Evolutionary conservation across 2,797 vertebrate species (phyloP).

Genomic region (Limosa lapponica): DNA sequence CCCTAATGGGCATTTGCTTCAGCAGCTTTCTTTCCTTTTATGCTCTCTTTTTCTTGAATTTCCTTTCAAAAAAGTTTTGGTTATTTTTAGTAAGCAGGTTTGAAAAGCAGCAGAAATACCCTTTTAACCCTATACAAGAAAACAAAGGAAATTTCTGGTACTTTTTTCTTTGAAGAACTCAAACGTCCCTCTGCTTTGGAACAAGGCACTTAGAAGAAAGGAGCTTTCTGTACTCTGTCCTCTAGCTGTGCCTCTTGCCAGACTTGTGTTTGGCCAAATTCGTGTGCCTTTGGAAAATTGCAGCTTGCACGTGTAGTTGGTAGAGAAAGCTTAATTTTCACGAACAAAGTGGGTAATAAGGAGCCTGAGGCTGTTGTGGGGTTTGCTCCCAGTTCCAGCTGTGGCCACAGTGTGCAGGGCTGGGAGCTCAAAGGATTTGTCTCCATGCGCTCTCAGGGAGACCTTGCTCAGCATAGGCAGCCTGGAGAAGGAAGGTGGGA

Average conservation of each 20-base stretch:
- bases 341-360: accelerated
- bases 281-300: background rate
- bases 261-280: background rate
- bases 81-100: slow-evolving; percentile 32
- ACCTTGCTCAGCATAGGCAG: background rate
- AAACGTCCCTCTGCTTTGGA: background rate
- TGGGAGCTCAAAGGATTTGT: background rate
- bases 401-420: background rate
- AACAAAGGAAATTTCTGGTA: slow-evolving; percentile 42
- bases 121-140: slow-evolving; percentile 24
- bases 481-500: background rate
- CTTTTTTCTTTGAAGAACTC: slow-evolving; percentile 37
- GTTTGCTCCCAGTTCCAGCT: background rate
- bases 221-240: background rate
- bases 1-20: background rate
- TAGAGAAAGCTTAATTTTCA: background rate
- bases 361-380: accelerated
- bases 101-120: slow-evolving; percentile 40
- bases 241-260: background rate
- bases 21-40: slow-evolving; percentile 13
- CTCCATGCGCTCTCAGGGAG: background rate
- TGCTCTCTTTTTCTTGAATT: slow-evolving; percentile 16
- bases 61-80: background rate
- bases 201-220: background rate
- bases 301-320: accelerated